Evolutionary conservation across 2,113 vertebrate species (phyloP), one percentile per base, ranked within the genome.

Genomic region (Passer montanus): DNA sequence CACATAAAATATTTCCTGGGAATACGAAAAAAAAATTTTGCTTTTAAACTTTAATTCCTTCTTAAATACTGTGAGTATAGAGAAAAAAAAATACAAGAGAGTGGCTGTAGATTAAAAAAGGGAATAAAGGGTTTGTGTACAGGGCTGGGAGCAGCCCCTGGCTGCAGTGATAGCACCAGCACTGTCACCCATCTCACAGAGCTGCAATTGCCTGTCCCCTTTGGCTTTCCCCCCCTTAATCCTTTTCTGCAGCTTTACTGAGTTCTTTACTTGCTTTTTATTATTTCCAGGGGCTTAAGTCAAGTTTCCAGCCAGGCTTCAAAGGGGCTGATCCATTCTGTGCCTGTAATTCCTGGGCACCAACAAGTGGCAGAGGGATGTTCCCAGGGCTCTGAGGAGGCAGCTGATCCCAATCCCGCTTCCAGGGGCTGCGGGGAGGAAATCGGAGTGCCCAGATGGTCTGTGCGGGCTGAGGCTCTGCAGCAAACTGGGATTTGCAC

Each of bases 231-330:
- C 27, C 26, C 11, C 19, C 52, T 74, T 95, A 95, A 97, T 95
- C 93, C 96, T 74, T 59, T 68, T 33, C 87, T 84, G 87, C 77
- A 84, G 87, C 81, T 96, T 87, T 92, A 64, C 80, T 41, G 22
- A 59, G 58, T 76, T 86, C 90, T 91, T 93, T 50, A 58, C 87
- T 84, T 75, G 12, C 82, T 27, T 88, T 93, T 89, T 89, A 93
- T 84, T 94, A 91, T 93, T 96, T 95, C 89, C 5, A 2, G 84
- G 74, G 87, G 84, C 73, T 95, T 94, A 94, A 94, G 77, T 89
- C 77, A 78, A 91, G 84, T 87, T 94, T 81, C 70, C 87, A 96
- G 87, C 69, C 89, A 75, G 84, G 56, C 78, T 96, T 95, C 66
- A 84, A 97, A 93, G 21, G 19, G 2, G 31, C 70, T 72, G 52